Evolutionary conservation across 2,797 vertebrate species (phyloP).

Genomic region (Geotrypetes seraphini): DNA sequence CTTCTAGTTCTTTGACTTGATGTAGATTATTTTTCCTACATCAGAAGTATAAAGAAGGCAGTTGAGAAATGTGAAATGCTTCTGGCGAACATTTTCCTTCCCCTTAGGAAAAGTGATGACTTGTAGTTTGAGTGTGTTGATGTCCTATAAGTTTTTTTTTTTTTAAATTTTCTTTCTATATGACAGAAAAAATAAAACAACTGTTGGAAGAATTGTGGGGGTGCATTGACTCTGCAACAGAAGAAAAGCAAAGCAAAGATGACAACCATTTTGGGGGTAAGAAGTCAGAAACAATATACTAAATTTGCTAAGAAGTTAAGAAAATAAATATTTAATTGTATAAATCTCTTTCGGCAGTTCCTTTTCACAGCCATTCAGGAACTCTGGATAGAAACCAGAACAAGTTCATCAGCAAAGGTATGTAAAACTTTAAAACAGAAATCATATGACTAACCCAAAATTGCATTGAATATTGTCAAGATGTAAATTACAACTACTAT

Average conservation of each 20-base stretch:
- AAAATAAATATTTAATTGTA: neutral
- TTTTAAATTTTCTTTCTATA: slow-evolving; percentile 2
- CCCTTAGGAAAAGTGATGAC: too few species aligned
- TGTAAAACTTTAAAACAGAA: too few species aligned
- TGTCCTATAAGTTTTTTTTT: neutral
- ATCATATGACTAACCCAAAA: too few species aligned
- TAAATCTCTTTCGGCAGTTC: neutral
- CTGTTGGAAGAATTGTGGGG: slow-evolving; percentile 79
- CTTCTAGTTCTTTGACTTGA: too few species aligned
- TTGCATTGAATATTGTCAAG: too few species aligned
- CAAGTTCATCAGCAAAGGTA: neutral
- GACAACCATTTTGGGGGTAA: slow-evolving; percentile 32
- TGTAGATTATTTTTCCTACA: too few species aligned
- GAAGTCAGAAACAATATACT: neutral
- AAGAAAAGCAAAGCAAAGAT: slow-evolving; percentile 31
- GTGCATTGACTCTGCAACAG: slow-evolving; percentile 66
- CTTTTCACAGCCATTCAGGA: neutral
- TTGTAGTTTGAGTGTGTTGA: too few species aligned
- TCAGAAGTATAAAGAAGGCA: too few species aligned
- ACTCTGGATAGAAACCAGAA: slow-evolving; percentile 2
- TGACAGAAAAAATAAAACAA: slow-evolving; percentile 69
- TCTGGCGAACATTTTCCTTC: too few species aligned
- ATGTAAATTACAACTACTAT: too few species aligned
- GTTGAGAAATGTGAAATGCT: too few species aligned
- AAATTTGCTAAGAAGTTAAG: too few species aligned